Conservation (phyloP, 2,888 invertebrate genomes). For the Alloplasta piceator region DNA sequence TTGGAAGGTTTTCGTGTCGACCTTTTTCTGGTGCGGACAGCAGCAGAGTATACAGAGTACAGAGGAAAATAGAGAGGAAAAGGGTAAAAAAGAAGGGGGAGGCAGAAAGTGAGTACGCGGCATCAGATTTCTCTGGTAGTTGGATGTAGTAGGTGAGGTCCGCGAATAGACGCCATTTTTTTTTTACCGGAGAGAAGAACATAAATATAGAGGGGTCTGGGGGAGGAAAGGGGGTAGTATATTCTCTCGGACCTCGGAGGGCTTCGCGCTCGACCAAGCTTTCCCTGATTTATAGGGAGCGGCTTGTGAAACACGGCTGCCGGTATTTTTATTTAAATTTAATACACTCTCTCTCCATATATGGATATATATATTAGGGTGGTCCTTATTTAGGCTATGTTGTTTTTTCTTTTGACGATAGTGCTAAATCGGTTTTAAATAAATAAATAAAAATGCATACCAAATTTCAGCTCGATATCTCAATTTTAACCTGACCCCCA, state of each 20-base stretch:
- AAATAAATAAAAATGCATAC: no score
- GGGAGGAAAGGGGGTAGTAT: constrained; percentile 73
- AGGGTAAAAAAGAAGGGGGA: constrained; percentile 62
- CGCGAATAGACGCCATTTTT: constrained; percentile 56
- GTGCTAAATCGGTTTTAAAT: no score
- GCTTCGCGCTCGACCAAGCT: constrained; percentile 74
- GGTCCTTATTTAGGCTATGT: no score
- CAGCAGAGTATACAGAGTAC: constrained; percentile 44
- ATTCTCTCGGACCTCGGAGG: constrained; percentile 78
- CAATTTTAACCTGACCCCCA: no score
- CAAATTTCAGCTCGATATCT: no score
- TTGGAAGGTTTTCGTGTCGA: constrained; percentile 48
- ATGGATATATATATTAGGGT: no score
- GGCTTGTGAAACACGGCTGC: constrained; percentile 81
- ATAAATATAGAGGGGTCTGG: constrained; percentile 75
- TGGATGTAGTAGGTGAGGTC: constrained; percentile 49
- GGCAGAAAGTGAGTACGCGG: constrained; percentile 60
- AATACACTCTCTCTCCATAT: constrained; percentile 75
- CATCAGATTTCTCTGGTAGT: constrained; percentile 49
- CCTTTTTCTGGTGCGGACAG: constrained; percentile 61
- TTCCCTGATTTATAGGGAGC: constrained; percentile 81
- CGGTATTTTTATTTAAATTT: constrained; percentile 83
- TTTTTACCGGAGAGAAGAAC: constrained; percentile 76
- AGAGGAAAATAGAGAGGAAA: constrained; percentile 34
- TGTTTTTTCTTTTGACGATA: no score